phyloP scores from a whole-genome alignment of 2,888 invertebrate species.

The Orgyia antiqua region DNA sequence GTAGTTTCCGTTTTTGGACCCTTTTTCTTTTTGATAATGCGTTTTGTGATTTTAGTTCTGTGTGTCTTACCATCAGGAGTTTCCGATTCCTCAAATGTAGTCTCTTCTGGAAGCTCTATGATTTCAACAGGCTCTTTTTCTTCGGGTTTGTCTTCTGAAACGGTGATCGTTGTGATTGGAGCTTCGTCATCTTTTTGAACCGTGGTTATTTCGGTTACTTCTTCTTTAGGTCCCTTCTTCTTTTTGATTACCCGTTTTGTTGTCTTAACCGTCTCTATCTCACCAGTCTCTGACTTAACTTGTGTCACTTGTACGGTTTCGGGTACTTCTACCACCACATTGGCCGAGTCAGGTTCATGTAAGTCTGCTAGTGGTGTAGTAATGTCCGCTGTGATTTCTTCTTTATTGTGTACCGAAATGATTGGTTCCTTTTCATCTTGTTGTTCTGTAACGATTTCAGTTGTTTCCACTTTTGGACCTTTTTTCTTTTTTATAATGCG shows the following conservation, averaged over 20 bases:
- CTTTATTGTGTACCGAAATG: conserved; percentile 9
- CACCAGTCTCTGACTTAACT: conserved; percentile 8
- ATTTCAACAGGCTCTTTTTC: conserved; percentile 22
- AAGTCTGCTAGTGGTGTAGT: conserved; percentile 6
- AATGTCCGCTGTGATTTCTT: conserved; percentile 5
- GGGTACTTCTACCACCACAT: conserved; percentile 16
- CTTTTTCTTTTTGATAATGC: conserved; percentile 29
- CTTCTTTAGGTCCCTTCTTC: conserved; percentile 24
- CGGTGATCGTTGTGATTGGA: conserved; percentile 12
- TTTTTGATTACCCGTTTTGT: conserved; percentile 19
- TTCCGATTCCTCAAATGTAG: conserved; percentile 22
- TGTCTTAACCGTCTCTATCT: conserved; percentile 3
- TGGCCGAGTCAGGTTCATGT: conserved; percentile 7
- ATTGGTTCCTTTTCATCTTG: conserved; percentile 10
- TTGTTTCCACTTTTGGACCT: conserved; percentile 6
- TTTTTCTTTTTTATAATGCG: neutral
- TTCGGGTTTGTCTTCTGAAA: conserved; percentile 6
- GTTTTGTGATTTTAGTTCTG: conserved; percentile 32
- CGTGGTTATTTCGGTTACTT: conserved; percentile 20
- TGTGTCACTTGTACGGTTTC: conserved; percentile 19
- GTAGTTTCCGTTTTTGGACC: conserved; percentile 27
- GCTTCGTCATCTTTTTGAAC: conserved; percentile 23
- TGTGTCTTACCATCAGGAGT: conserved; percentile 32
- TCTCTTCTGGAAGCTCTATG: conserved; percentile 20
- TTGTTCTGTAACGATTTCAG: conserved; percentile 11